Base-by-base conservation (phyloP, 2,113 vertebrate genomes). In the Catharus minimus region DNA sequence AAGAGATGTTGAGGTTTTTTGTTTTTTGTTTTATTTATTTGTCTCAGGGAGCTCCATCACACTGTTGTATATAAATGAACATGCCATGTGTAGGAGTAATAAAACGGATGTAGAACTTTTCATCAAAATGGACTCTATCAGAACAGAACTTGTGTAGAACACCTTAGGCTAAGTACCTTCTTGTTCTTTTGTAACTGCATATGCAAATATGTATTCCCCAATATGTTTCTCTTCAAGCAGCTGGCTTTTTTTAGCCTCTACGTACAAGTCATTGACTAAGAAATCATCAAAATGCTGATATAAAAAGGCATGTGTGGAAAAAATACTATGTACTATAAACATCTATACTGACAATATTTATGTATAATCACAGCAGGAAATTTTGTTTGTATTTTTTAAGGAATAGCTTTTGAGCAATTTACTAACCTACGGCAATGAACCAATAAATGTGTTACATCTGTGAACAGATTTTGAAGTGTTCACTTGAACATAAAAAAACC, bases 101-200 rank as follows among this genome's bases (percentile, higher is more conserved):
- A 88, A 83, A 94, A 24, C 71, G 52, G 39, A 61, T 86, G 82
- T 28, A 75, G 68, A 92, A 86, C 76, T 84, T 84, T 86, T 52
- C 46, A 58, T 65, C 74, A 60, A 38, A 84, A 64, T n/a, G 32
- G 65, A 72, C 84, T 83, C 58, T 84, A 62, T 83, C 52, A 32
- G 47, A 79, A 30, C 10, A 62, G 50, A 77, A 50, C 49, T 44
- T 77, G 28, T 83, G 39, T 41, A 38, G 38, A 88, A 57, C 41
- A 95, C 55, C 82, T 90, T 62, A 81, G 79, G 82, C 41, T 68
- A 22, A 50, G 78, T 67, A 80, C 91, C 9, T 64, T 13, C 46
- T 79, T 78, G 57, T 92, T 92, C 72, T 80, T 77, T 74, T 71
- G 50, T 84, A 75, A 56, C 57, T 76, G 32, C 74, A 41, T n/a